These are phyloP conservation scores for Papio anubis DNA, from an alignment of 2,113 vertebrate species.

Conservation along the genomic window DNA sequence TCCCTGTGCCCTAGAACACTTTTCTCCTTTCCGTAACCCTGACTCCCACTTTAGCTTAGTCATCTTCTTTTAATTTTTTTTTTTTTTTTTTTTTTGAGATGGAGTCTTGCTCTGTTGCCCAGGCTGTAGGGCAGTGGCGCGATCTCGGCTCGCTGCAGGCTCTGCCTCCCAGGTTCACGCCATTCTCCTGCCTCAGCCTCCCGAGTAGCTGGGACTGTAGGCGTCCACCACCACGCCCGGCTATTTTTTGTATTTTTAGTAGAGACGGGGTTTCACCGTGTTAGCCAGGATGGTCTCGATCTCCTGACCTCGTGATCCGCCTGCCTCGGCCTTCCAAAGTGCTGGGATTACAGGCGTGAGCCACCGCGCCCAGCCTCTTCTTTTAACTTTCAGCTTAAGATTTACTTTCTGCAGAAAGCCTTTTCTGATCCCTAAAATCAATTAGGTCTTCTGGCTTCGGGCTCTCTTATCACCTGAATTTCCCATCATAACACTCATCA, in stretches of 20 bases:
- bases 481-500: background rate
- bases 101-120: no score
- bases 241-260: no score
- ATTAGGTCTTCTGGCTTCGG: background rate
- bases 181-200: no score
- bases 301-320: no score
- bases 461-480: background rate
- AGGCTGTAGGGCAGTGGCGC: accelerated
- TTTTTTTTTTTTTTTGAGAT: background rate
- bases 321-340: no score
- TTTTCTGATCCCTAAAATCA: background rate
- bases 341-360: no score
- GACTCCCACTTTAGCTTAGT: background rate
- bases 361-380: background rate
- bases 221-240: no score
- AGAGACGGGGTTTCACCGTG: no score
- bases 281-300: no score
- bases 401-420: background rate
- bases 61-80: background rate
- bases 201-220: no score
- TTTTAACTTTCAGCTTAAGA: background rate
- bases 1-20: background rate
- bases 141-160: no score
- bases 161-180: no score
- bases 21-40: background rate